Evolutionary conservation across 2,797 vertebrate genomes (phyloP).

Genomic region (Carapus acus): DNA sequence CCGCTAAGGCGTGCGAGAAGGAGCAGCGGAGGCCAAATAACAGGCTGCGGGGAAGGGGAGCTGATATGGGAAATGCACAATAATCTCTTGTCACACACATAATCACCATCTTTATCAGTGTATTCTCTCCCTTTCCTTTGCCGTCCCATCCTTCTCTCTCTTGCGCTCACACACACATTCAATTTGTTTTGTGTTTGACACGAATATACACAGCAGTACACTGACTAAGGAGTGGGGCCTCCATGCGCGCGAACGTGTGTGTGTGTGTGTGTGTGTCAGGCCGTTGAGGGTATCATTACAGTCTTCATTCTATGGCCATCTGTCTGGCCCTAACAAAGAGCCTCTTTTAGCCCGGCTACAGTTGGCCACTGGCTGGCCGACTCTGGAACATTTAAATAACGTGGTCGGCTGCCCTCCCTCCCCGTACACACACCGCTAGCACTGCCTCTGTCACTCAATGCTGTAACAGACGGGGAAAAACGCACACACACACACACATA

Average conservation of each 20-base stretch:
- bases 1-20: not conserved
- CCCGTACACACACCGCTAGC: too few relatives aligned
- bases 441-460: conserved; percentile 52
- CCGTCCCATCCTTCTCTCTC: conserved; percentile 9
- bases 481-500: conserved; percentile 50
- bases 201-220: conserved; percentile 28
- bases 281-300: conserved; percentile 67
- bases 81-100: conserved; percentile 24
- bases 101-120: conserved; percentile 39
- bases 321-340: conserved; percentile 65
- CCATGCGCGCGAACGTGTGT: conserved; percentile 29
- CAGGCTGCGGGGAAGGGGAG: not conserved
- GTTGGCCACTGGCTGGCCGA: conserved; percentile 66
- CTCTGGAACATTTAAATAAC: conserved; percentile 66
- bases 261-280: conserved; percentile 3
- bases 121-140: conserved; percentile 33
- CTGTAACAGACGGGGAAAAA: conserved; percentile 53
- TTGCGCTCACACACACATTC: conserved; percentile 6
- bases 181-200: conserved; percentile 25
- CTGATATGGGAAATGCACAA: conserved; percentile 15
- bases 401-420: conserved; percentile 52
- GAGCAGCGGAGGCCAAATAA: conserved; percentile 12
- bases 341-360: conserved; percentile 64
- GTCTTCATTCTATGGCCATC: conserved; percentile 69
- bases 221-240: conserved; percentile 40